Evolutionary conservation across 1,140 invertebrate species (phyloP), one percentile per base, ranked within the genome.

Genomic region (Heterodera schachtii): DNA sequence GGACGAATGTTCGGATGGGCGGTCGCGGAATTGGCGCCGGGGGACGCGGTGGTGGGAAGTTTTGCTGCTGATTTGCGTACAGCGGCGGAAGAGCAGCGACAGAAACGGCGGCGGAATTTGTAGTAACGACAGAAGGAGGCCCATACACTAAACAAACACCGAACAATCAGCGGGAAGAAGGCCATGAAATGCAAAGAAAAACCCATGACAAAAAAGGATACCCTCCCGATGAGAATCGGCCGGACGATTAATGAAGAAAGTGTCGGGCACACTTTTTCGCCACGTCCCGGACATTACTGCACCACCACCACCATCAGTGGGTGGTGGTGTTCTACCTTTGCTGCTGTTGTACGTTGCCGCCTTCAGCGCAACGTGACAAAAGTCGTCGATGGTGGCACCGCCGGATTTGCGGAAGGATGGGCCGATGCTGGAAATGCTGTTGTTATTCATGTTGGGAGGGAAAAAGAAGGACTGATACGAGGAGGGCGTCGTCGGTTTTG

Each of bases 61-160:
- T 71, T 64, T 64, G 57, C 69, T 71, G 69, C 19, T 71, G 69
- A 19, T 41, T n/a, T 41, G 31, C 69, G 69, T 71, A 71, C 69
- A 71, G 43, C 21, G 31, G 69, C 41, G 69, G 69, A 41, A 41
- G 69, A 16, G 21, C 69, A 6, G 41, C 69, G 69, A n/a, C 44
- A 41, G 41, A 41, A 3, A 21, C n/a, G 8, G 5, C 31, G 31
- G 31, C n/a, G 31, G 69, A 46, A 4, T n/a, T 6, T 6, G 69
- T 7, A 1, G 49, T 11, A 43, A 1, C 69, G 69, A 0, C 69
- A 43, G n/a, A 13, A 31, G 31, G 1, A 31, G 31, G 31, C 31
- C 31, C 31, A 31, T 31, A 31, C 31, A 43, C 69, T 71, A 31
- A 71, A 71, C 69, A 46, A 19, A 71, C 4, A 71, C 3, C 9